Evolutionary conservation across 2,113 vertebrate genomes (phyloP), one percentile per base, ranked within the genome.

Genomic region (Saccopteryx leptura): DNA sequence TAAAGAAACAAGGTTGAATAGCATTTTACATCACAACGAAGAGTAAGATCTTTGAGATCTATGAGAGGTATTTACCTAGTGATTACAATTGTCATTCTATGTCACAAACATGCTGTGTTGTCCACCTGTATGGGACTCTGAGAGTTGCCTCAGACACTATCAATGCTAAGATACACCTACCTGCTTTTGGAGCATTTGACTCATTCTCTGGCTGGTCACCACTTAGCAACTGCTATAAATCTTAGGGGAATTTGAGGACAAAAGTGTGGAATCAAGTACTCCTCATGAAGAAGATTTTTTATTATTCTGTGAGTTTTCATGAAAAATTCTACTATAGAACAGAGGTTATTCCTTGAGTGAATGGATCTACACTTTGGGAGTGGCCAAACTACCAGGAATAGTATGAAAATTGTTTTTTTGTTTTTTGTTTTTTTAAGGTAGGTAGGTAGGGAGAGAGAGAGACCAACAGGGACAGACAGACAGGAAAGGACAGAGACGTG

Each of bases 381-480:
- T 79, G 52, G 17, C 26, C 8, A 87, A 86, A 10, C 24, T 48
- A 60, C 66, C 28, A 52, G 68, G 71, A 94, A 66, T 26, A 56
- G 8, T 71, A 60, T 79, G 31, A 46, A 79, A 80, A 52, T 66
- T 18, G 13, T 68, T 31, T 11, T n/a, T 68, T 17, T 15, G 18
- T 93, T 90, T 88, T 90, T 46, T 91, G 93, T 87, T 90, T 46
- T 91, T 95, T 87, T 90, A 39, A 39, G 39, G 39, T 39, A 39
- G 39, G 39, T 39, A 39, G 39, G 39, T 39, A 39, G 39, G 39
- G 39, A 39, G 39, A 39, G 39, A 39, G 39, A 39, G 39, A 3
- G 39, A 39, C 39, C 39, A 39, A 39, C 39, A 39, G 39, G 39
- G 39, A 39, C 39, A 39, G 39, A 39, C 39, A 39, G 39, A 39